Conservation (phyloP, 1,140 invertebrate species). For the Drosophila sp. region DNA sequence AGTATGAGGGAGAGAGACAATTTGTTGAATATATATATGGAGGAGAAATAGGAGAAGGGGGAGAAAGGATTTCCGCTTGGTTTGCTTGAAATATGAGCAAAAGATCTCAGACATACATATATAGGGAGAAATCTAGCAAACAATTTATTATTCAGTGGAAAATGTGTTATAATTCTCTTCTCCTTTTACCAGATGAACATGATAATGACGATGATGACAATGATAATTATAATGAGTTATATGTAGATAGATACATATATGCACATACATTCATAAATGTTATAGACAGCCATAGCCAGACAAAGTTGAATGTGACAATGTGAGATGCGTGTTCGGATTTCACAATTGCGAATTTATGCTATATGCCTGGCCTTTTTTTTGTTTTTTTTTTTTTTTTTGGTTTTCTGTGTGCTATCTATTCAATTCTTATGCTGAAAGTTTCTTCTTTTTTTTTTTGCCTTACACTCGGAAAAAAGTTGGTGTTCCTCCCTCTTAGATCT, state of each 20-base stretch:
- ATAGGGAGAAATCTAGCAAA: conserved; percentile 40
- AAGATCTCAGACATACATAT: conserved; percentile 64
- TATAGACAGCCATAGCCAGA: conserved; percentile 52
- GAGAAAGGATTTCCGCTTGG: conserved; percentile 77
- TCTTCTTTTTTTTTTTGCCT: background rate
- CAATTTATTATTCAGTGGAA: conserved; percentile 64
- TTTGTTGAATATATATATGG: conserved; percentile 46
- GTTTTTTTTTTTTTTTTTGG: background rate
- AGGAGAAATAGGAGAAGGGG: conserved; percentile 16
- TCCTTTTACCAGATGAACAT: conserved; percentile 20
- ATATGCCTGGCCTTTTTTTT: conserved; percentile 46
- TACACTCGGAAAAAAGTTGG: conserved; percentile 1
- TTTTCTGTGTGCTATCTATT: conserved; percentile 1
- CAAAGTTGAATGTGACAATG: conserved; percentile 59
- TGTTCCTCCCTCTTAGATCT: conserved; percentile 31
- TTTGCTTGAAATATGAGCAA: conserved; percentile 74
- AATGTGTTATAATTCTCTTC: conserved; percentile 62
- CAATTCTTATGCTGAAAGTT: conserved; percentile 6
- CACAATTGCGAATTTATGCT: conserved; percentile 65
- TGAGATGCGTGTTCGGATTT: conserved; percentile 74
- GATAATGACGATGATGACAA: conserved; percentile 48
- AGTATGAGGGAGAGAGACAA: conserved; percentile 15
- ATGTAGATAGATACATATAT: conserved; percentile 5
- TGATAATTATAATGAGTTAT: conserved; percentile 60
- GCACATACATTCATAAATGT: background rate